Conservation (phyloP, 1,140 invertebrate genomes). For the Halesus radiatus region DNA sequence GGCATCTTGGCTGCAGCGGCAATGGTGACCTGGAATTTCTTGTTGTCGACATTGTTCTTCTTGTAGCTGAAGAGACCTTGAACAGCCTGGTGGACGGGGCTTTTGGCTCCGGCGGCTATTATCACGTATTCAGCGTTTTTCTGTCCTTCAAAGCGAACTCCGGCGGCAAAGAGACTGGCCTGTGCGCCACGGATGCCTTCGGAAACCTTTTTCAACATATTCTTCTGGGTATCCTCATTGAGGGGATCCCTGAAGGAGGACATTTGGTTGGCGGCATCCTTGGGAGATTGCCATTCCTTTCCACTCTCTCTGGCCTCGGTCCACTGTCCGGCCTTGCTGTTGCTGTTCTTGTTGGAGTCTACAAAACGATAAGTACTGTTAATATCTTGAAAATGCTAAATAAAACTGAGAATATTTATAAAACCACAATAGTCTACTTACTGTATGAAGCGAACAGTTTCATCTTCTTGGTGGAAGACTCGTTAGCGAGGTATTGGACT, state of each 20-base stretch:
- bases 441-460: conserved; percentile 28
- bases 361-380: too few relatives aligned
- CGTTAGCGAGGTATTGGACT: conserved; percentile 23
- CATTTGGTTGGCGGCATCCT: conserved; percentile 14
- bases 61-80: conserved; percentile 66
- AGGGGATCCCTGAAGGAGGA: conserved; percentile 57
- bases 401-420: too few relatives aligned
- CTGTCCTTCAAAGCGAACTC: conserved; percentile 67
- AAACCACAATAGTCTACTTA: neutral
- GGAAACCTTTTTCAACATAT: conserved; percentile 68
- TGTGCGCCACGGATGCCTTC: conserved; percentile 68
- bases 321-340: conserved; percentile 4
- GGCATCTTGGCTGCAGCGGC: conserved; percentile 63
- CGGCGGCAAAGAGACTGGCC: conserved; percentile 67
- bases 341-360: neutral
- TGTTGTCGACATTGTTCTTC: conserved; percentile 59
- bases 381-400: too few relatives aligned
- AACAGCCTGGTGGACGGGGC: conserved; percentile 69
- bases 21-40: conserved; percentile 64
- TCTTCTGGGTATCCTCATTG: conserved; percentile 66
- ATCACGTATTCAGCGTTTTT: conserved; percentile 65
- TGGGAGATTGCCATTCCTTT: conserved; percentile 19
- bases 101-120: conserved; percentile 69
- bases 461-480: conserved; percentile 42
- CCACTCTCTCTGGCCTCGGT: neutral